Evolutionary conservation across 2,113 vertebrate species (phyloP).

Genomic region (Orycteropus afer): DNA sequence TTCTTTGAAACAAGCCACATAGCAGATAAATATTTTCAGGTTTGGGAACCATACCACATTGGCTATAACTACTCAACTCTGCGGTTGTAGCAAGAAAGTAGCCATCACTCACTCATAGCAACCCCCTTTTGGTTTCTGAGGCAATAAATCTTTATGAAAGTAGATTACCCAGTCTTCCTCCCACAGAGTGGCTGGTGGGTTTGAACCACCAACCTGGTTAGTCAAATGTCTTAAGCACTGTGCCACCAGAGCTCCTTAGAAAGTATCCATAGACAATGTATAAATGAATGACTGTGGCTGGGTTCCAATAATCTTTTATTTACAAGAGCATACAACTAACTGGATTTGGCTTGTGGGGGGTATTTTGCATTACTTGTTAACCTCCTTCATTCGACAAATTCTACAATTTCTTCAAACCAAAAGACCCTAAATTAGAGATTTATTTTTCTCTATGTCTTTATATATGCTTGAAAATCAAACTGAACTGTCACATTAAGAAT

Average conservation of each 20-base stretch:
- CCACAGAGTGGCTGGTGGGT: no score
- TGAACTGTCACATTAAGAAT: not conserved
- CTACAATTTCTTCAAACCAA: slow-evolving; percentile 12
- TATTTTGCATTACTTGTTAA: not conserved
- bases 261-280: no score
- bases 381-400: slow-evolving; percentile 41
- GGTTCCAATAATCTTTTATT: no score
- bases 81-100: no score
- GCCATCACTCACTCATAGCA: no score
- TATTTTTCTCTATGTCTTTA: slow-evolving; percentile 20
- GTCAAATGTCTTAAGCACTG: no score
- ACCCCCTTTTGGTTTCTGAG: no score
- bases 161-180: no score
- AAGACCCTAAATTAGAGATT: not conserved
- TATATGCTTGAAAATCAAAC: slow-evolving; percentile 18
- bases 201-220: no score
- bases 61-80: not conserved
- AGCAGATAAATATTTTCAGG: slow-evolving; percentile 7
- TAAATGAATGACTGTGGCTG: no score
- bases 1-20: not conserved
- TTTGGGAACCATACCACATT: slow-evolving; percentile 8
- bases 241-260: no score
- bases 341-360: not conserved
- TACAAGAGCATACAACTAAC: not conserved
- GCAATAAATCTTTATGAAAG: no score